phyloP scores from a whole-genome alignment of 2,888 invertebrate genomes.

The Heliconius erato region DNA sequence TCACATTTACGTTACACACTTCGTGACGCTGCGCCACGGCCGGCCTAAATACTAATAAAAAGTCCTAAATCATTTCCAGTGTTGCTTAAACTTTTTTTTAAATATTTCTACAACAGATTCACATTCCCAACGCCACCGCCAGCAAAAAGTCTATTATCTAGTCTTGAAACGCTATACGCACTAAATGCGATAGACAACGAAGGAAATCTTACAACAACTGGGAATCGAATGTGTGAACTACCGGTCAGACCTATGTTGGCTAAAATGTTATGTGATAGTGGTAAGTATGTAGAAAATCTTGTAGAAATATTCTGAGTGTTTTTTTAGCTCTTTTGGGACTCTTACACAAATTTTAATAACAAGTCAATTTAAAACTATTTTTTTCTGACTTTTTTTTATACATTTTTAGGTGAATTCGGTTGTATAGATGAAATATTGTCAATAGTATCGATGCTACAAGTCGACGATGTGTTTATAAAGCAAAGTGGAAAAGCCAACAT shows the following conservation, averaged over 20 bases:
- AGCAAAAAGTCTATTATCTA: constrained; percentile 92
- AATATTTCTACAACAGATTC: constrained; percentile 85
- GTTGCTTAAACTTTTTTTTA: neutral
- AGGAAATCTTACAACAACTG: constrained; percentile 92
- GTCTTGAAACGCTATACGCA: constrained; percentile 95
- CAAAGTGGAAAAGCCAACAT: constrained; percentile 90
- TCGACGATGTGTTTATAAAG: constrained; percentile 94
- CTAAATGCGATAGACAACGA: constrained; percentile 91
- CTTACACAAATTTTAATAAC: no score
- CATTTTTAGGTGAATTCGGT: constrained; percentile 89
- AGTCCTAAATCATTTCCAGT: no score
- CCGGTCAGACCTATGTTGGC: constrained; percentile 95
- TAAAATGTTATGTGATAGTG: constrained; percentile 92
- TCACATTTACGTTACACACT: no score
- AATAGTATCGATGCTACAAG: constrained; percentile 97
- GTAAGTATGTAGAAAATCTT: constrained; percentile 69
- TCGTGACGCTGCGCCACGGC: no score
- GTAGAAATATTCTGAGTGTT: neutral
- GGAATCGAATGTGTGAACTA: constrained; percentile 95
- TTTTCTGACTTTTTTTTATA: neutral
- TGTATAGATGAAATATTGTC: constrained; percentile 97
- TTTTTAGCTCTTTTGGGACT: neutral
- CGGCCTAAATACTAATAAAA: no score
- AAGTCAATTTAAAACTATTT: no score
- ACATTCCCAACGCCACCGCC: constrained; percentile 97